phyloP scores from a whole-genome alignment of 2,888 invertebrate genomes.

The Thymelicus acteon region DNA sequence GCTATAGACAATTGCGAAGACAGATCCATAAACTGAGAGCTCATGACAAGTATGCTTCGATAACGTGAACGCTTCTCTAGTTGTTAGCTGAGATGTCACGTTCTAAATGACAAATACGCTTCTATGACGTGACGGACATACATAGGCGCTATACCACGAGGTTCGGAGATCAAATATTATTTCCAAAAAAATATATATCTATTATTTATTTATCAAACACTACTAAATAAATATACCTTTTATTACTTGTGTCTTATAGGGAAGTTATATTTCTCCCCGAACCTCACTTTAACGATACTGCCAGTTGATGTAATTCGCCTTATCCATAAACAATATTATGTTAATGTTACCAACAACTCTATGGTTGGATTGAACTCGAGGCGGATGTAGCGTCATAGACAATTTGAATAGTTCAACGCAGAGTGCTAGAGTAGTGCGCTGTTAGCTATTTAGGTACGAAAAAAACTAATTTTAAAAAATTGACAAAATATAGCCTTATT shows the following conservation, averaged over 20 bases:
- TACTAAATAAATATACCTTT: neutral
- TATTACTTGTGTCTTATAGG: neutral
- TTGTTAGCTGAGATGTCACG: too few species aligned
- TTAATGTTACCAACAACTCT: slow-evolving; percentile 8
- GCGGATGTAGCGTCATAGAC: slow-evolving; percentile 23
- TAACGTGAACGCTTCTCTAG: too few species aligned
- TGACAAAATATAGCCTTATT: slow-evolving; percentile 17
- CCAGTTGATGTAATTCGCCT: slow-evolving; percentile 32
- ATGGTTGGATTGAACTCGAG: slow-evolving; percentile 28
- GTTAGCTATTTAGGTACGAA: slow-evolving; percentile 21
- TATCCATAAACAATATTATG: slow-evolving; percentile 20
- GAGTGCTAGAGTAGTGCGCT: slow-evolving; percentile 17
- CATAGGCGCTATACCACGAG: neutral
- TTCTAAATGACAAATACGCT: too few species aligned
- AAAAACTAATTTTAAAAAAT: slow-evolving; percentile 22
- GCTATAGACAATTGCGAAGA: too few species aligned
- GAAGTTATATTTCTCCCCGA: slow-evolving; percentile 12
- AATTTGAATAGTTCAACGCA: slow-evolving; percentile 25
- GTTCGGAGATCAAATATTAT: neutral
- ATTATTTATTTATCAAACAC: neutral
- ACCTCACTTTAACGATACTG: slow-evolving; percentile 38
- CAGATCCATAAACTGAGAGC: too few species aligned
- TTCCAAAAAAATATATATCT: neutral
- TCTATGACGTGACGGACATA: too few species aligned
- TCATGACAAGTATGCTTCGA: too few species aligned